Evolutionary conservation across 2,113 vertebrate genomes (phyloP).

Genomic region (Pungitius pungitius): DNA sequence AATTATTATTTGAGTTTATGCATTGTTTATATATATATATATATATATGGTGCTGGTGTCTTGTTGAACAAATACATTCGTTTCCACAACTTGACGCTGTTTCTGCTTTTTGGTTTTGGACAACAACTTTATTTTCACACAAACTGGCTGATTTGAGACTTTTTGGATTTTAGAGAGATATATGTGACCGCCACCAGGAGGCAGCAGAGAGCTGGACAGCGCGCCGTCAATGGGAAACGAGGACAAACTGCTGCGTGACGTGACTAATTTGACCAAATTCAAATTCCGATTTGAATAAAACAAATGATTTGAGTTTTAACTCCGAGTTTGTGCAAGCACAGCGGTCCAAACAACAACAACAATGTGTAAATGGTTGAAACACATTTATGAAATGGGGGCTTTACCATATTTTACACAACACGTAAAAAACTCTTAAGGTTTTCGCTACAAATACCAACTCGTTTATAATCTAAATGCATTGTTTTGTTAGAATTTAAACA

Average conservation of each 20-base stretch:
- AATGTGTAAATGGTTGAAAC: no score
- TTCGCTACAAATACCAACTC: background rate
- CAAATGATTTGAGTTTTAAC: no score
- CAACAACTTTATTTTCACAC: background rate
- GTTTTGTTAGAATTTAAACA: background rate
- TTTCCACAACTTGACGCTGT: background rate
- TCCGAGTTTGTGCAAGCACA: background rate
- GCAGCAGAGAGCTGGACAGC: background rate
- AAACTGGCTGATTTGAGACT: no score
- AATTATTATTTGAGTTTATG: background rate
- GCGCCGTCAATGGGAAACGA: background rate
- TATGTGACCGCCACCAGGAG: conserved; percentile 2
- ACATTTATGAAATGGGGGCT: no score
- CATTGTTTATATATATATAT: no score
- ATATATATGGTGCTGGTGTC: conserved; percentile 34
- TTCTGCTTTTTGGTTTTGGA: background rate
- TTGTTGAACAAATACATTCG: conserved; percentile 44
- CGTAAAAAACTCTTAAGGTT: background rate
- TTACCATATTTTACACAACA: background rate
- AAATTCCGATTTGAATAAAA: background rate
- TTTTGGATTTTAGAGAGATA: no score
- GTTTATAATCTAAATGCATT: background rate
- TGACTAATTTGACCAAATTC: background rate
- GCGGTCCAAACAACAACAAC: background rate
- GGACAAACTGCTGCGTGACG: background rate